Base-by-base conservation (phyloP, 2,888 invertebrate genomes). In the Tenthredo mesomela region DNA sequence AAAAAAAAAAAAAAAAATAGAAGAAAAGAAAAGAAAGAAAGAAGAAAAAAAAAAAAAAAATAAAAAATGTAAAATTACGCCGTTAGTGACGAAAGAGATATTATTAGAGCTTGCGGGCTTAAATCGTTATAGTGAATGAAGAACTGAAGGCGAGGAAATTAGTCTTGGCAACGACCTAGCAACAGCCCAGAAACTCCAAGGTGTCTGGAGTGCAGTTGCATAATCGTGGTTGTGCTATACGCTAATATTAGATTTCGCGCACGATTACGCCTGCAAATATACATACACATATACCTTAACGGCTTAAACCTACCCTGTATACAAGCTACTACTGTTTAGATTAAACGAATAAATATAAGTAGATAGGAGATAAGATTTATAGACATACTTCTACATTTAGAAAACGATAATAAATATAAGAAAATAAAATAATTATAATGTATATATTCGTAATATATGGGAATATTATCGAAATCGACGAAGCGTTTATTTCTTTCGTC, bases 201-300 rank as follows among this genome's bases (percentile, higher is more conserved):
- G 82, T 82, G 82, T 70, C 82, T 82, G 82, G 82, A 67, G 82
- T 67, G 80, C 80, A 80, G 82, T 82, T 82, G 82, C 82, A 82
- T 82, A 82, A 82, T 82, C 82, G 75, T 9, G 37, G 29, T 61
- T 54, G 9, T 50, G 21, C 80, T 25, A 10, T 25, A n/a, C 61
- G 80, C 82, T 82, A 82, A 82, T 82, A 82, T 82, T 82, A 82
- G 82, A 65, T 67, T 73, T 80, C 80, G 15, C 67, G 43, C 47
- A 67, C 67, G 29, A 65, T 80, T 47, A 65, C 61, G 40, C 67
- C 47, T 18, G 9, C 67, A 65, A 82, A 82, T 29, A 43, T n/a
- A 33, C 12, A n/a, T n/a, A 50, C 6, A 18, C 18, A 50, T 5
- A 50, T 15, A 65, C 12, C 47, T 47, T 3, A 15, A n/a, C n/a